Base-by-base conservation (phyloP, 2,888 invertebrate species). In the Chloromyia formosa region DNA sequence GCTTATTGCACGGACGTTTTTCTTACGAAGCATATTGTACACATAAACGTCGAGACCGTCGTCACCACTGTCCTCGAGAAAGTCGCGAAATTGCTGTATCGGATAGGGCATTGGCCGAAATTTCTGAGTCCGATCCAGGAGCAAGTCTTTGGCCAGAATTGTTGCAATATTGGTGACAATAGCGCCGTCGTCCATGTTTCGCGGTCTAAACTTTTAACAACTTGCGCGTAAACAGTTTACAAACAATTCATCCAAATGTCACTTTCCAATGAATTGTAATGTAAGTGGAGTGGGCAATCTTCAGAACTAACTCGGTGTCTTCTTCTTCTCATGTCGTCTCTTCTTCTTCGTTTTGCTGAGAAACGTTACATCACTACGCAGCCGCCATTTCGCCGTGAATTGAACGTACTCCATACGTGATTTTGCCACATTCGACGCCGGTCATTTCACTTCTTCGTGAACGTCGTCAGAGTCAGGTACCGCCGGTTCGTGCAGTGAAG, bases 151-250 rank as follows among this genome's bases (percentile, higher is more conserved):
- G 9, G 82, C 81, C 12, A 84, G 78, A 71, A 84, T 83, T 54
- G 83, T 81, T 1, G 84, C 81, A n/a, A 84, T 82, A 77, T 84
- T 84, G 16, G 82, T 79, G 60, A 84, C 77, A 5, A 84, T 75
- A 7, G 82, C 84, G 49, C 80, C 81, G 76, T 84, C 83, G 58
- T 84, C 84, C 83, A 84, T 84, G 35, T 0, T 61, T 53, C 4
- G 16, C n/a, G n/a, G 5, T 54, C 16, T 12, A 54, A 16, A n/a
- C 16, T 54, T 54, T 5, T n/a, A n/a, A 54, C 10, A n/a, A 42
- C 42, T n/a, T n/a, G n/a, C n/a, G n/a, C n/a, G n/a, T n/a, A n/a
- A n/a, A n/a, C n/a, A n/a, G n/a, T n/a, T n/a, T n/a, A n/a, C n/a
- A n/a, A 42, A 42, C 42, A 42, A 42, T 9, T 42, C 42, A 5